Conservation (phyloP, 2,797 vertebrate species). For the Neosalanx taihuensis region DNA sequence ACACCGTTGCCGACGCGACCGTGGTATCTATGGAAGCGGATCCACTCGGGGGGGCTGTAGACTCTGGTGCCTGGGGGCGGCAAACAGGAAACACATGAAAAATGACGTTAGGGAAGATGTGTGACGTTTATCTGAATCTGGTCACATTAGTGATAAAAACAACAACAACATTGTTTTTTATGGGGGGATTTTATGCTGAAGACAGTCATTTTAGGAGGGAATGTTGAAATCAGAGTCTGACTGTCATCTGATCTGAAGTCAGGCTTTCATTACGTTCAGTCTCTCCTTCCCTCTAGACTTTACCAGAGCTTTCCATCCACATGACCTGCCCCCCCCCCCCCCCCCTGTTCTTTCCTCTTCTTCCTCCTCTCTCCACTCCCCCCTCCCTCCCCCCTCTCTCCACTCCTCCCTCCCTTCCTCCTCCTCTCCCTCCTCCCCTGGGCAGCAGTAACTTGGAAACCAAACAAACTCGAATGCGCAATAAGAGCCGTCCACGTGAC, state of each 20-base stretch:
- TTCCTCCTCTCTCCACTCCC: slow-evolving; percentile 50
- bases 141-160: not conserved
- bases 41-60: slow-evolving; percentile 98
- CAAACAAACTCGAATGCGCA: slow-evolving; percentile 72
- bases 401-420: slow-evolving; percentile 36
- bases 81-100: not conserved
- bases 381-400: slow-evolving; percentile 4
- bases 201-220: not conserved
- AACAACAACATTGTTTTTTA: not conserved
- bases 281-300: not conserved
- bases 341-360: slow-evolving; percentile 25
- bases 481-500: slow-evolving; percentile 81
- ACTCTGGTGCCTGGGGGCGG: slow-evolving; percentile 84
- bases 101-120: not conserved
- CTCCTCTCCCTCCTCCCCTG: slow-evolving; percentile 31
- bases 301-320: not conserved
- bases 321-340: not conserved
- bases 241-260: not conserved
- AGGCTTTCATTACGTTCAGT: not conserved
- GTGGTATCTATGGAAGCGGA: slow-evolving; percentile 94
- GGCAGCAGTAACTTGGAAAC: slow-evolving; percentile 77
- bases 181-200: not conserved
- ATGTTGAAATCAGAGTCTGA: not conserved
- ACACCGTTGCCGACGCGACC: slow-evolving; percentile 94
- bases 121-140: not conserved